Evolutionary conservation across 2,888 invertebrate species (phyloP).

Genomic region (Sphaeridia pumilis): DNA sequence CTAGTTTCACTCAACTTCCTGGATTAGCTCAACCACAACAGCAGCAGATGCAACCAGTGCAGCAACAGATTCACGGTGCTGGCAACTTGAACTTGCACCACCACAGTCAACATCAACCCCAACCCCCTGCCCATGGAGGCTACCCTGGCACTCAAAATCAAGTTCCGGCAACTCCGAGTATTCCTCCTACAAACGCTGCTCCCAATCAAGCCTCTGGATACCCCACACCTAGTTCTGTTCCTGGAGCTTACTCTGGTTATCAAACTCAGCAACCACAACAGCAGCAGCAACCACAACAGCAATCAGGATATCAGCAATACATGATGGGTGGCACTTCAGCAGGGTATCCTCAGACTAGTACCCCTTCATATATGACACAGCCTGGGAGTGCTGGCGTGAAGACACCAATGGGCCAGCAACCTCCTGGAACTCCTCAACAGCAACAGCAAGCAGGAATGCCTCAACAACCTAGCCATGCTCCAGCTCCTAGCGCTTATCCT

Average conservation of each 20-base stretch:
- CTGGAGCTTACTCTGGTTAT: slow-evolving; percentile 5
- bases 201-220: not conserved
- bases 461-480: no score
- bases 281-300: slow-evolving; percentile 32
- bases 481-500: slow-evolving; percentile 5
- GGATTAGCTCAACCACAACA: slow-evolving; percentile 14
- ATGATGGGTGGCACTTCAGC: not conserved
- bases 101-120: slow-evolving; percentile 1
- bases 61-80: no score
- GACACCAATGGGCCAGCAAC: not conserved
- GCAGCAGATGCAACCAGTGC: slow-evolving; percentile 10
- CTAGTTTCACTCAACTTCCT: slow-evolving; percentile 29
- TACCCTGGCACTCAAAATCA: slow-evolving; percentile 13
- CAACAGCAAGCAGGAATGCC: not conserved
- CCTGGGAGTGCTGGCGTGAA: not conserved
- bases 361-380: not conserved
- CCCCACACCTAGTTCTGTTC: not conserved
- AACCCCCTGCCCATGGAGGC: not conserved
- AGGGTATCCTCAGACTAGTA: not conserved
- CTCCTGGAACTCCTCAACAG: not conserved
- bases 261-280: slow-evolving; percentile 34
- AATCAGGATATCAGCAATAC: not conserved
- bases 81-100: slow-evolving; percentile 12
- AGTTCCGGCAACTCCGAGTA: not conserved
- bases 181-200: not conserved